Base-by-base conservation (phyloP, 2,888 invertebrate genomes). In the Trachelus tabidus region DNA sequence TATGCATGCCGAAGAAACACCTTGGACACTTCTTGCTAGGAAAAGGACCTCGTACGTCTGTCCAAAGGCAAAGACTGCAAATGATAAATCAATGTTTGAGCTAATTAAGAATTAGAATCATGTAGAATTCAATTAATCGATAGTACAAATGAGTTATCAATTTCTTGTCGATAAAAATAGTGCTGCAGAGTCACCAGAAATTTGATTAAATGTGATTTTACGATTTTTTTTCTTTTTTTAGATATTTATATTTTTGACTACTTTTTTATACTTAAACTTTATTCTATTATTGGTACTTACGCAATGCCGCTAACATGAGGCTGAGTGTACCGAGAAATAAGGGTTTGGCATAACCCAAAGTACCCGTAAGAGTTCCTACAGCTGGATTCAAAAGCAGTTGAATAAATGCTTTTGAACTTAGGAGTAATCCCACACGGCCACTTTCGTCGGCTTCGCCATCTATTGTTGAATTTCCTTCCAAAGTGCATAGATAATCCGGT, bases 391-490 rank as follows among this genome's bases (percentile, higher is more conserved):
- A 93, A 79, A 95, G 92, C 77, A 97, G 93, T 91, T 97, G 97
- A 6, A 97, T 95, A 80, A 97, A 92, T 34, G 97, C 96, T 92
- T 97, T 96, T 76, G 96, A 96, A 68, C 96, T 95, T 76, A 96
- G 90, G 76, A 96, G 90, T 68, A 95, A 91, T 30, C 95, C 95
- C 74, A 96, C 93, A 79, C 94, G 93, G 6, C 95, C 94, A 87
- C 95, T 95, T 86, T 95, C 95, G 80, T 93, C 92, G 79, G 93
- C 93, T 74, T 94, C 86, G 12, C 87, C 84, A 56, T 81, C 83
- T 11, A 79, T 80, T 56, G 89, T 87, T 35, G 90, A 87, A 84
- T 92, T 92, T 69, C 92, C 90, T 82, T 93, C 92, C 81, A 93
- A 93, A 77, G 92, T 93, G 86, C 94, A 94, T 81, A 96, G 93